phyloP scores from a whole-genome alignment of 2,797 vertebrate genomes.

The Sylvia borin region DNA sequence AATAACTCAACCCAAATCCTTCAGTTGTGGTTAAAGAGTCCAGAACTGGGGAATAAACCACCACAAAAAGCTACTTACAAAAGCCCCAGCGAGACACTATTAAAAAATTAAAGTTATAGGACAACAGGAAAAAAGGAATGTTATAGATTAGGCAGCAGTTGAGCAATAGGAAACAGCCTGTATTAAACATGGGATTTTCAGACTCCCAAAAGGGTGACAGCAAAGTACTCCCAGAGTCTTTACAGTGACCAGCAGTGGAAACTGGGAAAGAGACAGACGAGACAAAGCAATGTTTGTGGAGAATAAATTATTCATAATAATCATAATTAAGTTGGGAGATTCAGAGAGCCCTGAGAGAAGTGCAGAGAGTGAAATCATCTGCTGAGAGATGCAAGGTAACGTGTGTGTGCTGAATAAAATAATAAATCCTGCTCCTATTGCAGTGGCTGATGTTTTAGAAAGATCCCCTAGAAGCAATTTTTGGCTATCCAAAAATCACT shows the following conservation, averaged over 20 bases:
- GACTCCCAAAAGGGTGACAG: neutral
- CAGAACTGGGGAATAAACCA: neutral
- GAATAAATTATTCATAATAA: neutral
- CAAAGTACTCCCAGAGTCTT: neutral
- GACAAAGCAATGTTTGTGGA: neutral
- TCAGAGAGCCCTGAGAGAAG: neutral
- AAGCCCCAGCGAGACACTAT: neutral
- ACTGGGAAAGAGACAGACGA: neutral
- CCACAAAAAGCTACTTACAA: neutral
- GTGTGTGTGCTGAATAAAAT: neutral
- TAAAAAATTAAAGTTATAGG: neutral
- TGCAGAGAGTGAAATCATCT: neutral
- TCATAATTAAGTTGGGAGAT: neutral
- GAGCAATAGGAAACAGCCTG: neutral
- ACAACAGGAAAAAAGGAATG: neutral
- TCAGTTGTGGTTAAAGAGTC: neutral
- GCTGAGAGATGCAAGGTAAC: neutral
- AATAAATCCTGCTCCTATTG: neutral
- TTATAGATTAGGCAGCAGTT: neutral
- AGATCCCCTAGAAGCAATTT: neutral
- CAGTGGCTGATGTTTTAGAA: neutral
- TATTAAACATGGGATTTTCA: neutral
- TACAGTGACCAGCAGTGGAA: neutral
- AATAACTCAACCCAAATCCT: neutral
- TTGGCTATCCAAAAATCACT: neutral